These are phyloP conservation scores for Drosophila siamana DNA, from an alignment of 2,888 invertebrate genomes.

Conservation along the genomic window DNA sequence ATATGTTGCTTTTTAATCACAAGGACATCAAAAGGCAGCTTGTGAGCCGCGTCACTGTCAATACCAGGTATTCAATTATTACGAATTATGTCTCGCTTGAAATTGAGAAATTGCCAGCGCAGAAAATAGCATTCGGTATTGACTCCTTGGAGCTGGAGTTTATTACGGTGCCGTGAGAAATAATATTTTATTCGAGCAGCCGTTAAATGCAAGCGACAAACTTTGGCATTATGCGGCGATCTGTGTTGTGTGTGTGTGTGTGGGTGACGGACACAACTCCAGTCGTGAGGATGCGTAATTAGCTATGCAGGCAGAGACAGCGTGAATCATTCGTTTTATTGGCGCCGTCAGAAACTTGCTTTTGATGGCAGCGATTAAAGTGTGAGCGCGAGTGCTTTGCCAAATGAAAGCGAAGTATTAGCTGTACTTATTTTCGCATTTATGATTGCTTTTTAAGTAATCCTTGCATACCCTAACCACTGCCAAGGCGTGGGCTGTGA, in stretches of 20 bases:
- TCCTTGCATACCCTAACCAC: background rate
- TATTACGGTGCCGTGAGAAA: constrained; percentile 30
- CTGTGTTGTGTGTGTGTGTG: too few relatives aligned
- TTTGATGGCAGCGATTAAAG: constrained; percentile 3
- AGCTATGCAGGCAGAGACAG: constrained; percentile 38
- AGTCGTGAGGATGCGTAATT: constrained; percentile 58
- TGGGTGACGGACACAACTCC: background rate
- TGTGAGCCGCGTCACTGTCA: constrained; percentile 8
- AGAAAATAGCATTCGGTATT: background rate
- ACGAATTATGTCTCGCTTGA: constrained; percentile 20
- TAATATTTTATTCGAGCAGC: constrained; percentile 45
- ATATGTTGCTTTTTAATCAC: constrained; percentile 50
- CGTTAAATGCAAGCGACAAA: constrained; percentile 48
- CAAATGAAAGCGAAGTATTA: background rate
- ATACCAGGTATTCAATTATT: constrained; percentile 33
- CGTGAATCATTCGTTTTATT: constrained; percentile 47
- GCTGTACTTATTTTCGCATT: constrained; percentile 9
- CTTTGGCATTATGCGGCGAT: background rate
- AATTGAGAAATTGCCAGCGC: background rate
- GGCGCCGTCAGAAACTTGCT: constrained; percentile 13
- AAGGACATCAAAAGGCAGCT: constrained; percentile 4
- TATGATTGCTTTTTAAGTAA: constrained; percentile 9
- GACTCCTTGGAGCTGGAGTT: constrained; percentile 17
- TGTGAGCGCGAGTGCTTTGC: background rate
- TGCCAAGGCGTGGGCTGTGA: accelerated